A percentile compares a stretch with the other conserved stretches of the same genome.
Evolutionary conservation across 2,113 vertebrate species (phyloP).

Genomic region (Fulmarus glacialis): DNA sequence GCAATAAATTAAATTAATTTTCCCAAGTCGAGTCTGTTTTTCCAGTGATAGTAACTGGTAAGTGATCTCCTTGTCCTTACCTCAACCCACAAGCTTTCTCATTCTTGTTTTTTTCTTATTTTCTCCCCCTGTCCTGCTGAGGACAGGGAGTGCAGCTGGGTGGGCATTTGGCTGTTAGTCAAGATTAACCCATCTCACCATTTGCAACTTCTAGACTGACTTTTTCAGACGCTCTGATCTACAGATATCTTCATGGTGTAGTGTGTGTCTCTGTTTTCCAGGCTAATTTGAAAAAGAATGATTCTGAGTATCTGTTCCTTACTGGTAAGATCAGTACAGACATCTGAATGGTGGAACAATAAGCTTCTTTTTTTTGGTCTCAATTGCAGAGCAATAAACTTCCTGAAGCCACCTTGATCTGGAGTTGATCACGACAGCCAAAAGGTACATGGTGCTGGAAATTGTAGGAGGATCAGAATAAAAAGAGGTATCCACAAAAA

Average conservation of each 20-base stretch:
- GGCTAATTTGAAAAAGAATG: neutral
- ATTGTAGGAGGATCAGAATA: neutral
- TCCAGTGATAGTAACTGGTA: neutral
- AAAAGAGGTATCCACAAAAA: neutral
- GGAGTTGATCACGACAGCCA: neutral
- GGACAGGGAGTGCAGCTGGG: neutral
- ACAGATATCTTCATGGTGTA: neutral
- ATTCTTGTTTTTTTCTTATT: neutral
- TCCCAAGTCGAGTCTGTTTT: neutral
- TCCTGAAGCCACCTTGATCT: neutral
- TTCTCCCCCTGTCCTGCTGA: neutral
- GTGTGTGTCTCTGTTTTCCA: accelerated
- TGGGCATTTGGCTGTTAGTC: neutral
- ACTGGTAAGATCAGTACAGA: neutral
- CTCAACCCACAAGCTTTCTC: neutral
- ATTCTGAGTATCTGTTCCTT: neutral
- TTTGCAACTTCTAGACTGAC: neutral
- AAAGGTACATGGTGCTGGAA: neutral
- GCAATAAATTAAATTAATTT: neutral
- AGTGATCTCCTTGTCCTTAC: neutral
- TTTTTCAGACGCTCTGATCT: neutral
- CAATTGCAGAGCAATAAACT: neutral
- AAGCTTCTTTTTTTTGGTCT: neutral
- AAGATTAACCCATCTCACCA: neutral
- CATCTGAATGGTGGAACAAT: neutral